Evolutionary conservation across 1,140 invertebrate genomes (phyloP).

Genomic region (Bombus impatiens): DNA sequence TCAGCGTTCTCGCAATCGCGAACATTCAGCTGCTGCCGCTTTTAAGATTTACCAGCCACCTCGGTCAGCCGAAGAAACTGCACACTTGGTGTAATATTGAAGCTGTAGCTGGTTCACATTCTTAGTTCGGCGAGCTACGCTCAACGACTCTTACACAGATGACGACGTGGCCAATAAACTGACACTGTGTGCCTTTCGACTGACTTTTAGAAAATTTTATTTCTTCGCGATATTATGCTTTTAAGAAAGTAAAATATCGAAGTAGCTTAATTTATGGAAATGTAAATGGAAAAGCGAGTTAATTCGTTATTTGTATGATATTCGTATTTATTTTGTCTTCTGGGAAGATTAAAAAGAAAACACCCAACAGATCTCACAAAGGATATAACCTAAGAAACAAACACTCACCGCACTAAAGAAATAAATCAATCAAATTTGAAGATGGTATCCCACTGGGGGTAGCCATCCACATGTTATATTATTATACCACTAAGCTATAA

Average conservation of each 20-base stretch:
- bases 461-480: too few species aligned
- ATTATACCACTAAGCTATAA: too few species aligned
- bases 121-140: constrained; percentile 3
- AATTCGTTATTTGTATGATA: not conserved
- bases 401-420: too few species aligned
- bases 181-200: not conserved
- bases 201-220: not conserved
- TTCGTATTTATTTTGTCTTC: too few species aligned
- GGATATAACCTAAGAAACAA: too few species aligned
- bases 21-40: constrained; percentile 59
- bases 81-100: constrained; percentile 49
- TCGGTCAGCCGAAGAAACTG: constrained; percentile 62
- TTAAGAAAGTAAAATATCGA: not conserved
- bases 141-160: constrained; percentile 4
- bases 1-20: constrained; percentile 52
- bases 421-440: too few species aligned
- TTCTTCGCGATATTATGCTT: not conserved
- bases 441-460: too few species aligned
- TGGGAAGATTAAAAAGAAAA: too few species aligned
- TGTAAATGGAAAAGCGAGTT: not conserved
- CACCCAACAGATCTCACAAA: too few species aligned
- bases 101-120: constrained; percentile 37
- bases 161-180: not conserved
- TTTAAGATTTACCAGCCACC: constrained; percentile 60
- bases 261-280: not conserved